These are phyloP conservation scores for Nycteola revayana DNA, from an alignment of 2,888 invertebrate genomes.

Conservation along the genomic window DNA sequence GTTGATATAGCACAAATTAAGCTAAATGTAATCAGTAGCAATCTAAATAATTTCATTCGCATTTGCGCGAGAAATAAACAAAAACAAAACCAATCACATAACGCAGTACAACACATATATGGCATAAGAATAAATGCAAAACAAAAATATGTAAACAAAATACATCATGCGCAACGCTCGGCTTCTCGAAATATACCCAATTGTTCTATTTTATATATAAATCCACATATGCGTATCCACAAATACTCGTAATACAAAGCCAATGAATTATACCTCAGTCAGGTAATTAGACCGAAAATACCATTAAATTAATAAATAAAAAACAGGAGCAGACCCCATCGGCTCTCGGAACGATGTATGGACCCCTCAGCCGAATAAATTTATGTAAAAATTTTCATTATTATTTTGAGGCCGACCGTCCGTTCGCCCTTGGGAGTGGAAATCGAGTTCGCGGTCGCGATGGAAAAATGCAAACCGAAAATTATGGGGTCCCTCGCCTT, in stretches of 20 bases:
- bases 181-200: no score
- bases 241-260: conserved; percentile 63
- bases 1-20: no score
- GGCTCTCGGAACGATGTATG: conserved; percentile 62
- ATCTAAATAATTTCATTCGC: no score
- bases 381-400: conserved; percentile 83
- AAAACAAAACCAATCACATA: no score
- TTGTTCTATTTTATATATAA: neutral
- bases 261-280: conserved; percentile 79
- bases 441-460: conserved; percentile 81
- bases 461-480: conserved; percentile 82
- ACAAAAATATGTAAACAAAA: no score
- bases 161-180: neutral
- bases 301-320: conserved; percentile 83
- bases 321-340: conserved; percentile 74
- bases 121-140: no score
- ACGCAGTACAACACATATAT: no score
- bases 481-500: conserved; percentile 79
- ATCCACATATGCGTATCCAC: conserved; percentile 54
- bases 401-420: conserved; percentile 80
- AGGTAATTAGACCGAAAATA: conserved; percentile 82
- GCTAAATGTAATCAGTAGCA: no score
- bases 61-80: no score
- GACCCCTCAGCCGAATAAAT: conserved; percentile 80
- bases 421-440: conserved; percentile 77